A percentile compares a stretch with the other conserved stretches of the same genome.
Evolutionary conservation across 2,113 vertebrate species (phyloP).

Genomic region (Oceanodroma tethys): DNA sequence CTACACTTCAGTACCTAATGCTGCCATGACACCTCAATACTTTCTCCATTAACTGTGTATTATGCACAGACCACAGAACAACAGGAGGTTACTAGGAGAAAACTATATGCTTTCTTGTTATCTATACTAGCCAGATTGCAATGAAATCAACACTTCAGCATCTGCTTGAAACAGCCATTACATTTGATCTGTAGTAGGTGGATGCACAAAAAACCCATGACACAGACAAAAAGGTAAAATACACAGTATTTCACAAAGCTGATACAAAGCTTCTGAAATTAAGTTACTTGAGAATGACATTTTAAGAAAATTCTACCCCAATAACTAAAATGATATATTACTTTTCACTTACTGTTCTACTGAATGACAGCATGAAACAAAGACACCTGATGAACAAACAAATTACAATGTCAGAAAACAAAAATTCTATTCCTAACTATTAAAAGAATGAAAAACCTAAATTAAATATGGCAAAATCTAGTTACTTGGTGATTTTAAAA

Average conservation of each 20-base stretch:
- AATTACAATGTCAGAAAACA: neutral
- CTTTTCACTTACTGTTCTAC: neutral
- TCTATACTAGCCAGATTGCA: neutral
- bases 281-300: neutral
- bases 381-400: neutral
- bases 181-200: neutral
- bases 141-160: neutral
- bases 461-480: neutral
- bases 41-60: neutral
- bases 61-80: neutral
- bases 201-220: neutral
- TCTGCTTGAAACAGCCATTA: neutral
- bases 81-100: neutral
- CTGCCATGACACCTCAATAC: neutral
- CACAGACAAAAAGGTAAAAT: neutral
- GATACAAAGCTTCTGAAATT: neutral
- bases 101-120: neutral
- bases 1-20: neutral
- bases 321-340: neutral
- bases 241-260: neutral
- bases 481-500: neutral
- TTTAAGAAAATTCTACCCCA: neutral
- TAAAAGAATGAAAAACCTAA: neutral
- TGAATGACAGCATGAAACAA: neutral
- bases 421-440: neutral